Conservation (phyloP, 2,797 vertebrate species). For the Argya squamiceps region DNA sequence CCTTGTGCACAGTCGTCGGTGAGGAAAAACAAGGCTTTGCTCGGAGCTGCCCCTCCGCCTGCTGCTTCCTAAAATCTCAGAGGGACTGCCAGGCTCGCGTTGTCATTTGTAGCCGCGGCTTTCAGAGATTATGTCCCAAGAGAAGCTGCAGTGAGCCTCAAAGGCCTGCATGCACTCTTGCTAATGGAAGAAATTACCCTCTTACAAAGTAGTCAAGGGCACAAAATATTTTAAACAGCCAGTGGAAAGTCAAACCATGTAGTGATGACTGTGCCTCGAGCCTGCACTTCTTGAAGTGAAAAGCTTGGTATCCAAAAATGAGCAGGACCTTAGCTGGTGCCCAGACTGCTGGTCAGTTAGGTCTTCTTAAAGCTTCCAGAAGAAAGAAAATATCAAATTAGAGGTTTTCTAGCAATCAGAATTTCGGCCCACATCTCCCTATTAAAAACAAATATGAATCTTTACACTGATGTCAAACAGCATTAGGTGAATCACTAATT, state of each 20-base stretch:
- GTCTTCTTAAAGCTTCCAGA: neutral
- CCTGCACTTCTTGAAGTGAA: neutral
- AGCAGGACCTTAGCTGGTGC: neutral
- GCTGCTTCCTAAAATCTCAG: neutral
- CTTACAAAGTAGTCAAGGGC: neutral
- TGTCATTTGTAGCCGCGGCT: neutral
- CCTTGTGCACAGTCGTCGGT: fast-evolving
- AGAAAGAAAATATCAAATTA: neutral
- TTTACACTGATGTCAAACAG: neutral
- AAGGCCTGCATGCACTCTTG: neutral
- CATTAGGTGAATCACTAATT: neutral
- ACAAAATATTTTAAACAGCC: neutral
- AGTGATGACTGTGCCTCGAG: neutral
- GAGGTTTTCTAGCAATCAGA: neutral
- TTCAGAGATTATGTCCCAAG: neutral
- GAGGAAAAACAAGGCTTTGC: neutral
- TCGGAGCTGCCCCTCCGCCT: fast-evolving
- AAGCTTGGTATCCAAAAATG: neutral
- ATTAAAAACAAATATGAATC: neutral
- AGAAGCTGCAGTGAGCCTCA: neutral
- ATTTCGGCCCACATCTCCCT: neutral
- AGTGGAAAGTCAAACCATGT: neutral
- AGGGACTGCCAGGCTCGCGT: fast-evolving
- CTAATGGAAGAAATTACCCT: neutral
- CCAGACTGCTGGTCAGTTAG: neutral